Conservation (phyloP, 2,797 vertebrate genomes). For the Denticeps clupeoides region DNA sequence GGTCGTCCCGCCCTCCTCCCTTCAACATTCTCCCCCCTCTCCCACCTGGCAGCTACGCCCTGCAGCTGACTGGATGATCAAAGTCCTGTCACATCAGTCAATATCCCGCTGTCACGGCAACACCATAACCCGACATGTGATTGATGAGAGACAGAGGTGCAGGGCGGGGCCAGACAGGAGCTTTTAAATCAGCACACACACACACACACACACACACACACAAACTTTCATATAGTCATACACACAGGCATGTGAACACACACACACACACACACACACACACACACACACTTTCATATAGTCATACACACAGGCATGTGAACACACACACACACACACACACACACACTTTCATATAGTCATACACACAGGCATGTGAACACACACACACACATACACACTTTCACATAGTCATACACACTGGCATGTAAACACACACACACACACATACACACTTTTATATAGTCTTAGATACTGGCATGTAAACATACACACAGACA, state of each 20-base stretch:
- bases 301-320: background rate
- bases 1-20: slow-evolving; percentile 10
- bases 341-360: background rate
- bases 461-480: background rate
- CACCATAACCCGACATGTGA: slow-evolving; percentile 61
- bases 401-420: no score
- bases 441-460: background rate
- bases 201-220: slow-evolving; percentile 35
- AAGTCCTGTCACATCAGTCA: slow-evolving; percentile 95
- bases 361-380: no score
- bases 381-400: no score
- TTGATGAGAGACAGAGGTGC: slow-evolving; percentile 52
- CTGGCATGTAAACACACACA: background rate
- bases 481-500: no score
- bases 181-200: slow-evolving; percentile 6
- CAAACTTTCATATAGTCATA: slow-evolving; percentile 2
- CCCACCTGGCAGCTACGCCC: slow-evolving; percentile 87
- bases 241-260: slow-evolving; percentile 4
- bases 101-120: slow-evolving; percentile 78
- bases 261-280: background rate
- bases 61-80: slow-evolving; percentile 95
- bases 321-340: background rate
- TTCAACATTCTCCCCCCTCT: slow-evolving; percentile 24
- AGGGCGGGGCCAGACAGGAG: slow-evolving; percentile 32
- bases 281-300: no score